phyloP scores from a whole-genome alignment of 1,140 invertebrate species.

The Caerostris darwini region DNA sequence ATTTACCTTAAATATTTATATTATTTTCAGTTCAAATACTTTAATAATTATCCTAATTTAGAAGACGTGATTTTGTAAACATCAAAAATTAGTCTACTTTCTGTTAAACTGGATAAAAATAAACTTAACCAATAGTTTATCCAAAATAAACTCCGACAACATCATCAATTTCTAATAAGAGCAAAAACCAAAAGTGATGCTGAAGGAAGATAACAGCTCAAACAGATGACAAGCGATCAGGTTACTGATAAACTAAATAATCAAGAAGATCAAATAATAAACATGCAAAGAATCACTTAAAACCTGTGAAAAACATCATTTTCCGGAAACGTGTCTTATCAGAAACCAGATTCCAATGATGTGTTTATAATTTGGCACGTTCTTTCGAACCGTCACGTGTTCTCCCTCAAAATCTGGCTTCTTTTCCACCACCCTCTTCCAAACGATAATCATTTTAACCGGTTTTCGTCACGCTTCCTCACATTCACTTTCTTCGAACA shows the following conservation, averaged over 20 bases:
- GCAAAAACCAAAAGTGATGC: background rate
- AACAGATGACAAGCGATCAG: background rate
- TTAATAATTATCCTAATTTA: no score
- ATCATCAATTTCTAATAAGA: no score
- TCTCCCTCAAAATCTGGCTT: background rate
- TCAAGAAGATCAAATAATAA: background rate
- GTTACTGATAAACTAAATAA: background rate
- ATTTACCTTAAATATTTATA: no score
- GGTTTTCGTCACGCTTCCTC: background rate
- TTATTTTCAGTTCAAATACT: no score
- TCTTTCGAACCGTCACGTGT: background rate
- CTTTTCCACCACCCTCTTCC: background rate
- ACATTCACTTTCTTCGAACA: background rate
- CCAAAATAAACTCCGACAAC: no score
- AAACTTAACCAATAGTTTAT: no score
- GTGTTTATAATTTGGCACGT: slow-evolving; percentile 2
- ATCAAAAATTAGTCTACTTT: no score
- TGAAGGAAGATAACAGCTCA: background rate
- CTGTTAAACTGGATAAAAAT: no score
- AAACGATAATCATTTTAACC: slow-evolving; percentile 12
- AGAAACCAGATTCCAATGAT: slow-evolving; percentile 12
- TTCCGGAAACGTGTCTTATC: slow-evolving; percentile 27
- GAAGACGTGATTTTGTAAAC: no score
- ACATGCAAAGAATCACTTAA: background rate
- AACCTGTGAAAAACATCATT: background rate